Base-by-base conservation (phyloP, 2,113 vertebrate genomes). In the Poecilia latipinna region DNA sequence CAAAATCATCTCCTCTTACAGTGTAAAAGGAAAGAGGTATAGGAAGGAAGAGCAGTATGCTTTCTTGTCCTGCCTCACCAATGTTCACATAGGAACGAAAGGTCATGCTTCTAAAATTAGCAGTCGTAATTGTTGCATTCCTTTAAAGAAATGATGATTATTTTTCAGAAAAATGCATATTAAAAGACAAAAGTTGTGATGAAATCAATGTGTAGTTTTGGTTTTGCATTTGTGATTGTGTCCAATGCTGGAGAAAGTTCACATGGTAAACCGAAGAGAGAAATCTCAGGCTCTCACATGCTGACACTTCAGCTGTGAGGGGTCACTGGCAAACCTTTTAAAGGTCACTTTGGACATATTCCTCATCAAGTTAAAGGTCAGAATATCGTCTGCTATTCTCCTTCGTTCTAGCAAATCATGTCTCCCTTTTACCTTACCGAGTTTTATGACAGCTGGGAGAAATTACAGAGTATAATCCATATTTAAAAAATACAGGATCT, bases 51-150 rank as follows among this genome's bases (percentile, higher is more conserved):
- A 64, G 32, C 48, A 62, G 61, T 12, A 64, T 26, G 31, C 35
- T 28, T 65, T 68, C 75, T 65, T 72, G 39, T 35, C 65, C 39
- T 51, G 72, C 65, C 72, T 62, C 71, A 69, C 82, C 29, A 51
- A 79, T 86, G 79, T 80, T 75, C 82, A 84, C 84, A 80, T 68
- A 88, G 82, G 87, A 89, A 54, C 79, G 78, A 91, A 93, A 93
- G 92, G 92, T 93, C 91, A 90, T 31, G 4, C 8, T 70, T 82
- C 90, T 93, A 93, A 91, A 93, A 89, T 91, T 92, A 94, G 83
- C 63, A 17, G 57, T 60, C 64, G 70, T 51, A 73, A 77, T 39
- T 85, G 71, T 85, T 73, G 71, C 29, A 68, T 68, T 54, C 35
- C 57, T 67, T 31, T 31, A 68, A 57, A 70, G 26, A 82, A 44